A percentile compares a stretch with the other conserved stretches of the same genome.
Evolutionary conservation across 2,797 vertebrate species (phyloP).

Genomic region (Poecilia wingei): DNA sequence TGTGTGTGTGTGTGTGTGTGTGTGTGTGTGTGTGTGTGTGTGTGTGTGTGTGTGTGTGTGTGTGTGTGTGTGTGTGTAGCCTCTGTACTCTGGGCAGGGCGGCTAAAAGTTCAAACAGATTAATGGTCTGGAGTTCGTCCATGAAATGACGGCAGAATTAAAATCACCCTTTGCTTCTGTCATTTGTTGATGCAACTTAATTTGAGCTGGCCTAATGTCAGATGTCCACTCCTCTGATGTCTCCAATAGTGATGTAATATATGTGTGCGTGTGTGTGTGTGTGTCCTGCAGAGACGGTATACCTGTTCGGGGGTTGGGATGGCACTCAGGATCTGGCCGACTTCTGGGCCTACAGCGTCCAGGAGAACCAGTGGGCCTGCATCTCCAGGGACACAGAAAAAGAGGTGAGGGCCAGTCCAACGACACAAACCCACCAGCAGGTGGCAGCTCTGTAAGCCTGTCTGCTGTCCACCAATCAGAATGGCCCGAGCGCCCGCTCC

Average conservation of each 20-base stretch:
- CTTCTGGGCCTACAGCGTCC: slow-evolving; percentile 98
- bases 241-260: neutral
- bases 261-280: neutral
- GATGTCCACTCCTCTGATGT: neutral
- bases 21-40: neutral
- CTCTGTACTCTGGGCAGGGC: too few species aligned
- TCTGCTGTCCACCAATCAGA: slow-evolving; percentile 72
- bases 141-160: neutral
- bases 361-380: slow-evolving; percentile 97
- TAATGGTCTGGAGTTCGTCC: neutral
- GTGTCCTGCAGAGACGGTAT: slow-evolving; percentile 89
- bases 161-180: neutral
- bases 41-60: neutral
- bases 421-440: neutral
- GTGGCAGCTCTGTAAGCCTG: neutral
- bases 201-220: neutral
- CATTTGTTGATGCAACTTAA: neutral
- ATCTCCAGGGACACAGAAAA: slow-evolving; percentile 98
- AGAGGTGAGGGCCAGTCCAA: slow-evolving; percentile 82
- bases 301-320: slow-evolving; percentile 99
- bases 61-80: neutral
- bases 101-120: neutral
- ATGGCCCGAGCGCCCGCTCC: slow-evolving; percentile 93
- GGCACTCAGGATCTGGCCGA: slow-evolving; percentile 98
- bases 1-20: too few species aligned